A percentile compares a stretch with the other conserved stretches of the same genome.
Evolutionary conservation across 23 tunicate genomes (phyloP).

Genomic region (Oikopleura dioica): DNA sequence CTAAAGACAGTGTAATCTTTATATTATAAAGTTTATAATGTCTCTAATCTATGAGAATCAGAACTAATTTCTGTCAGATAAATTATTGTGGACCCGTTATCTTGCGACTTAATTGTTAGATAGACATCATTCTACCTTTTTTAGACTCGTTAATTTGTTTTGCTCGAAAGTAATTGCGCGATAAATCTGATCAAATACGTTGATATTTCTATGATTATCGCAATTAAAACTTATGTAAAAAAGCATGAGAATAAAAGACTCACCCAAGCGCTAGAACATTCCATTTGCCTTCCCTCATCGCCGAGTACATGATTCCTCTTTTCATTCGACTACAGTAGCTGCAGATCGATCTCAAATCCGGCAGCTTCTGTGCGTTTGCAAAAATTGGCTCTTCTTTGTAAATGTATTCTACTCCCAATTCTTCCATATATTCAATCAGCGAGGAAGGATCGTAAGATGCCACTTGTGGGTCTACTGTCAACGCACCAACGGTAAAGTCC

Average conservation of each 20-base stretch:
- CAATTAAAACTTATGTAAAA: not conserved
- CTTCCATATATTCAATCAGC: slow-evolving; percentile 41
- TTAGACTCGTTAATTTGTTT: too few relatives aligned
- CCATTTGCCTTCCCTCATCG: slow-evolving; percentile 72
- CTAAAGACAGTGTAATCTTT: too few relatives aligned
- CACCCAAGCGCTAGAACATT: slow-evolving; percentile 76
- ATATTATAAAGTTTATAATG: too few relatives aligned
- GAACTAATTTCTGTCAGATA: too few relatives aligned
- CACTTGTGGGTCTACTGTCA: slow-evolving; percentile 91
- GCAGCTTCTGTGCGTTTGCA: slow-evolving; percentile 33
- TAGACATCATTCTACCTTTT: too few relatives aligned
- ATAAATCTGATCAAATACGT: too few relatives aligned
- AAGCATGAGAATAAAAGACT: not conserved
- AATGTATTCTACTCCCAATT: slow-evolving; percentile 43
- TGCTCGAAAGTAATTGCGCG: too few relatives aligned
- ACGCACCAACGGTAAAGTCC: slow-evolving; percentile 70
- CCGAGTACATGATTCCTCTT: slow-evolving; percentile 58
- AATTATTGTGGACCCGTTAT: too few relatives aligned
- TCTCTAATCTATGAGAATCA: too few relatives aligned
- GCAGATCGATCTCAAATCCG: slow-evolving; percentile 64
- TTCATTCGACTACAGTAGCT: slow-evolving; percentile 91
- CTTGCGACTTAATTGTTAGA: too few relatives aligned
- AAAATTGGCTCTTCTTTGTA: slow-evolving; percentile 41
- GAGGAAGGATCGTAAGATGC: slow-evolving; percentile 93
- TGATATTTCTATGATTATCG: not conserved